Evolutionary conservation across 2,113 vertebrate species (phyloP).

Genomic region (Varanus salvator): DNA sequence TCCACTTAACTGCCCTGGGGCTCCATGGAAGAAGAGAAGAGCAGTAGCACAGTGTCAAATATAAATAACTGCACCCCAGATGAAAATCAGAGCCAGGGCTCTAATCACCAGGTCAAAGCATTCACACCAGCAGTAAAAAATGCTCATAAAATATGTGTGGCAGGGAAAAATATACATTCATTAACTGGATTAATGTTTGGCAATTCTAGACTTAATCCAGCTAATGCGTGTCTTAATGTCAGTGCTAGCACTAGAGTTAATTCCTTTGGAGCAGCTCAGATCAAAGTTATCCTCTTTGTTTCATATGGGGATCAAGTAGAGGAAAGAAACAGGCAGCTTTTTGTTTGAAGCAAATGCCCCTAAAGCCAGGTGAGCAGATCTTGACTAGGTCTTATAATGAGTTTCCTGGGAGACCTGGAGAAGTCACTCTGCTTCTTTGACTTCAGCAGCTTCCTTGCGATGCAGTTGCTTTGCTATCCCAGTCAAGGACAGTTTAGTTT

Average conservation of each 20-base stretch:
- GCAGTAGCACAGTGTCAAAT: neutral
- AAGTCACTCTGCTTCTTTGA: neutral
- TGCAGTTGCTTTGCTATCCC: neutral
- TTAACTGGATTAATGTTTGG: slow-evolving; percentile 39
- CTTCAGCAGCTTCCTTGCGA: neutral
- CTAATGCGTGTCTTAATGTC: slow-evolving; percentile 40
- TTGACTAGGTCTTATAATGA: neutral
- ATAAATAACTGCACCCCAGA: neutral
- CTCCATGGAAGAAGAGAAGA: neutral
- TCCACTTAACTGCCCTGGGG: neutral
- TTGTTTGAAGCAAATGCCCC: slow-evolving; percentile 10
- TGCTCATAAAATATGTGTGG: slow-evolving; percentile 17
- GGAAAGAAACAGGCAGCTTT: neutral
- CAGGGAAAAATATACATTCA: slow-evolving; percentile 26
- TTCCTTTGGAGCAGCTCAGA: slow-evolving; percentile 26
- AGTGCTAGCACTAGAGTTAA: slow-evolving; percentile 31
- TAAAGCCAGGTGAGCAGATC: neutral
- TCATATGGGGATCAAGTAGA: slow-evolving; percentile 10
- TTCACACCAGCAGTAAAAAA: neutral
- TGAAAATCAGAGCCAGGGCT: neutral
- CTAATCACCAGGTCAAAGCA: neutral
- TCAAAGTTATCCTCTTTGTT: slow-evolving; percentile 36
- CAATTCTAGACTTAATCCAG: slow-evolving; percentile 40
- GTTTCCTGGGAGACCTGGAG: neutral
- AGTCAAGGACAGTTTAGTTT: neutral